Conservation (phyloP, 2,888 invertebrate genomes). For the Phorcus lineatus region DNA sequence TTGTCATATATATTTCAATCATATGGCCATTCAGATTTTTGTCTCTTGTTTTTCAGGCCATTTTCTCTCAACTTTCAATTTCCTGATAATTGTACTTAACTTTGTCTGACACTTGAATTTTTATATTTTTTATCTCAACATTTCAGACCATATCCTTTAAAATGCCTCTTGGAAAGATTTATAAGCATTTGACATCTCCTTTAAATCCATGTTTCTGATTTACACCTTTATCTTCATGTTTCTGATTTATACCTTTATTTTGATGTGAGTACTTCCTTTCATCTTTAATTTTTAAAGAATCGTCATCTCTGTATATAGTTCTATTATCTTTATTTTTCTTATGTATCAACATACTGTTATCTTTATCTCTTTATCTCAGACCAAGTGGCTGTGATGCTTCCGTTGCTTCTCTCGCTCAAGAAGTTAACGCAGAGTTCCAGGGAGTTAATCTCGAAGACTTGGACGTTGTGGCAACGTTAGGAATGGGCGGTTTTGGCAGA, state of each 20-base stretch:
- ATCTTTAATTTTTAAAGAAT: background rate
- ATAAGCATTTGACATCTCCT: no score
- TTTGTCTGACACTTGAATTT: no score
- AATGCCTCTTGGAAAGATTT: no score
- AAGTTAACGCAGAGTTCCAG: constrained; percentile 77
- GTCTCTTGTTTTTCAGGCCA: no score
- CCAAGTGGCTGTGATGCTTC: constrained; percentile 54
- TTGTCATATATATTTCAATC: no score
- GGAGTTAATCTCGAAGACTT: constrained; percentile 86
- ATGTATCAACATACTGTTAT: background rate
- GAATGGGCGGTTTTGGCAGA: constrained; percentile 93
- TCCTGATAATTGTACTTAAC: no score
- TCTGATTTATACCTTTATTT: background rate
- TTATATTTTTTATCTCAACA: no score
- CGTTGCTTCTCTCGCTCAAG: background rate
- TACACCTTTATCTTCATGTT: background rate
- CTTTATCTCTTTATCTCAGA: constrained; percentile 36
- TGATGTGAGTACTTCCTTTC: no score
- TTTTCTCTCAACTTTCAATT: no score
- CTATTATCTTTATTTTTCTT: no score
- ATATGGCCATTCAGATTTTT: no score
- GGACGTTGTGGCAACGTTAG: constrained; percentile 88
- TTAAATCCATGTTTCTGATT: background rate
- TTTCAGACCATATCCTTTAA: no score
- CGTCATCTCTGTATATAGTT: background rate